These are phyloP conservation scores for Gallinago undulata DNA, from an alignment of 2,113 vertebrate species.

Conservation along the genomic window DNA sequence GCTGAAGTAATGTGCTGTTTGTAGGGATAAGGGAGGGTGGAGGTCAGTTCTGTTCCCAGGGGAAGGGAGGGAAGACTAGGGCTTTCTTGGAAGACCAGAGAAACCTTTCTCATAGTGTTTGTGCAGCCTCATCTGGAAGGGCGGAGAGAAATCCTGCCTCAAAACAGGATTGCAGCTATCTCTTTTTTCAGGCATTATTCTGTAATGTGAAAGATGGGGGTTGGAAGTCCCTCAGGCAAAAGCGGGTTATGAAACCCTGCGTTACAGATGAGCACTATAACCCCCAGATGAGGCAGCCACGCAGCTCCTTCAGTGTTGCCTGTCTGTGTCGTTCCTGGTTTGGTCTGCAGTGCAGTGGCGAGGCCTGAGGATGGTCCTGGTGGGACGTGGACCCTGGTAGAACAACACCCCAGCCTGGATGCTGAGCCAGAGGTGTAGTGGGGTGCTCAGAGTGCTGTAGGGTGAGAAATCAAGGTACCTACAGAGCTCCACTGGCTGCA, in stretches of 20 bases:
- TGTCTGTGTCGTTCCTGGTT: background rate
- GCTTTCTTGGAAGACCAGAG: background rate
- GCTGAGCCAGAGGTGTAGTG: rapidly evolving
- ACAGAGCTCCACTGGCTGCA: background rate
- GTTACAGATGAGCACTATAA: background rate
- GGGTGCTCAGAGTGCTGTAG: background rate
- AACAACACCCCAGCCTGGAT: background rate
- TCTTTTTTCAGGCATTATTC: background rate
- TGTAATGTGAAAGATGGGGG: background rate
- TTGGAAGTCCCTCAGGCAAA: background rate
- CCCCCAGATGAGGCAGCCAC: background rate
- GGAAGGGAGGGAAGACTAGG: background rate
- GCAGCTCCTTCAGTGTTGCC: background rate
- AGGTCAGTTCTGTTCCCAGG: background rate
- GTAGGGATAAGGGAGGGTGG: background rate
- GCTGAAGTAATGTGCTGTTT: background rate
- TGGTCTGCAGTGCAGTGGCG: background rate
- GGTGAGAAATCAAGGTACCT: background rate
- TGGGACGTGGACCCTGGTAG: background rate
- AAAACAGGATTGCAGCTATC: background rate
- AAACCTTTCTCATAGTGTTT: background rate
- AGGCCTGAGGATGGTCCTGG: background rate
- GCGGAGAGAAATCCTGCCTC: background rate
- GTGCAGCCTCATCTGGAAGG: background rate
- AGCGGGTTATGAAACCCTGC: background rate